Conservation (phyloP, 2,797 vertebrate genomes). For the Melopsittacus undulatus region DNA sequence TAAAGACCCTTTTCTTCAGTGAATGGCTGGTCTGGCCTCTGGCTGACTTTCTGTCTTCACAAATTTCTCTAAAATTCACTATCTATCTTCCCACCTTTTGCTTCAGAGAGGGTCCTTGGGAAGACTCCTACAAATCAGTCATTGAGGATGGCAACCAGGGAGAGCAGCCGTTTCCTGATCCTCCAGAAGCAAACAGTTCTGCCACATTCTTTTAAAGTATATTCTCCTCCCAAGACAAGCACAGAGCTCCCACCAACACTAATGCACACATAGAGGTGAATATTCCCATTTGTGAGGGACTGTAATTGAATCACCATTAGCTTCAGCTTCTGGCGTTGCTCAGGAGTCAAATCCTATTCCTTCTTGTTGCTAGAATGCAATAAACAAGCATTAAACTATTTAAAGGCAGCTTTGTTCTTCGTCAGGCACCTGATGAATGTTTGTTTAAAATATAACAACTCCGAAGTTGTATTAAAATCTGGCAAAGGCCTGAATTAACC, state of each 20-base stretch:
- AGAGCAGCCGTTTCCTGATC: conserved; percentile 14
- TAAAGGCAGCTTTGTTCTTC: conserved; percentile 59
- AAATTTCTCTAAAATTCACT: conserved; percentile 38
- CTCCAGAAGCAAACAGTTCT: conserved; percentile 65
- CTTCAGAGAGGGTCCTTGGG: background rate
- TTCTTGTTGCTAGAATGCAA: conserved; percentile 29
- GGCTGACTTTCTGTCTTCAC: conserved; percentile 8
- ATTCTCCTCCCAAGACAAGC: conserved; percentile 66
- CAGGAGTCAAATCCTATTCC: conserved; percentile 49
- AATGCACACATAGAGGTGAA: conserved; percentile 65
- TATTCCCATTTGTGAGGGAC: conserved; percentile 66
- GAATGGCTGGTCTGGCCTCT: conserved; percentile 5
- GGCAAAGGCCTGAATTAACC: conserved; percentile 36
- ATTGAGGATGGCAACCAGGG: conserved; percentile 17
- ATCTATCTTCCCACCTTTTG: background rate
- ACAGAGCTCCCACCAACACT: conserved; percentile 70
- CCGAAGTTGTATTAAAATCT: conserved; percentile 26
- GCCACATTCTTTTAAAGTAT: conserved; percentile 69
- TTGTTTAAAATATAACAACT: conserved; percentile 56
- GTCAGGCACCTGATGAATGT: conserved; percentile 41
- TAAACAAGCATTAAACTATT: conserved; percentile 65
- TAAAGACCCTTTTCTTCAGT: background rate
- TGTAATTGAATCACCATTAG: conserved; percentile 65
- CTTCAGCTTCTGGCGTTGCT: conserved; percentile 42
- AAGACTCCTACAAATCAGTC: background rate